These are phyloP conservation scores for Ctenomys sociabilis DNA, from an alignment of 2,113 vertebrate species.

Conservation along the genomic window DNA sequence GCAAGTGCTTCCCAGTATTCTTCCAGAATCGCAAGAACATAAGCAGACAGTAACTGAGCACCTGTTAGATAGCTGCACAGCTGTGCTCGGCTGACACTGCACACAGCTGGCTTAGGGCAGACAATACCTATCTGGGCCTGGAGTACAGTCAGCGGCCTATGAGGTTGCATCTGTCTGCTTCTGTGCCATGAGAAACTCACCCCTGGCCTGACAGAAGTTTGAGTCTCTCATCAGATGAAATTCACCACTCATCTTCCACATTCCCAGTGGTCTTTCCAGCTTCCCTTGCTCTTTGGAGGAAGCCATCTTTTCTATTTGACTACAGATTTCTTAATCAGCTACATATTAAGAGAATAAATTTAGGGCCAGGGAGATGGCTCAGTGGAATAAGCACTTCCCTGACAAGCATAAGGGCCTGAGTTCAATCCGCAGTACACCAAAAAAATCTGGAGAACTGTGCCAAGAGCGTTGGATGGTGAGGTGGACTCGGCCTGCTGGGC, in stretches of 20 bases:
- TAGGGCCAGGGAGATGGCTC: too few species aligned
- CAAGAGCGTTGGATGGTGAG: not conserved
- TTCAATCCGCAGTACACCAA: too few species aligned
- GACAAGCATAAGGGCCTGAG: too few species aligned
- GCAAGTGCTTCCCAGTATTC: too few species aligned
- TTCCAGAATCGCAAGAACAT: not conserved
- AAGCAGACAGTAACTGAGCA: not conserved
- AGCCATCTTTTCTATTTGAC: not conserved
- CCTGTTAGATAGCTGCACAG: fast-evolving
- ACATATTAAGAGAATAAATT: not conserved
- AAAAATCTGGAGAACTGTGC: not conserved
- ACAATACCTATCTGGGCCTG: fast-evolving
- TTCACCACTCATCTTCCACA: not conserved
- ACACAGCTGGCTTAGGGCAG: fast-evolving
- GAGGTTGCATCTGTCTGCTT: not conserved
- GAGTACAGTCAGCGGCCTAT: fast-evolving
- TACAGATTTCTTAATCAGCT: not conserved
- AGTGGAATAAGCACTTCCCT: too few species aligned
- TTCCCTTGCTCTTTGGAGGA: not conserved
- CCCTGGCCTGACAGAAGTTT: not conserved
- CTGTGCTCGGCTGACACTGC: not conserved
- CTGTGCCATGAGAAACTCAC: too few species aligned
- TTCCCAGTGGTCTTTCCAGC: not conserved
- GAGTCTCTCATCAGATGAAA: not conserved
- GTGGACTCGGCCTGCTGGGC: not conserved